Evolutionary conservation across 2,888 invertebrate genomes (phyloP), one percentile per base, ranked within the genome.

Genomic region (Kuschelorhynchus macadamiae): DNA sequence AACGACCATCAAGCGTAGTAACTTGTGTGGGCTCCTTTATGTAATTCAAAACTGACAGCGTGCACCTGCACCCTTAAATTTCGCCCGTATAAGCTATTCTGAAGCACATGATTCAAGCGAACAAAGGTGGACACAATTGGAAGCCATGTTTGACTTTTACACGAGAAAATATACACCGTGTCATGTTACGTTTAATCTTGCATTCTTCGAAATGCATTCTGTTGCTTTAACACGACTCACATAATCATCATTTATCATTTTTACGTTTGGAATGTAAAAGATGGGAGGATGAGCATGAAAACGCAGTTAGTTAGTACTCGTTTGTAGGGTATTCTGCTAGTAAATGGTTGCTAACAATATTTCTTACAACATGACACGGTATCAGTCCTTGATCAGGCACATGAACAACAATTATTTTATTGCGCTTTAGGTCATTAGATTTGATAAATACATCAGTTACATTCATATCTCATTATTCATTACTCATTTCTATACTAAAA

Each of bases 1-100:
- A 44, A 44, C 44, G 44, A 44, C 16, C 44, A 20, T 17, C 44
- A 11, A 36, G 11, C 2, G 11, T 2, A 9, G 2, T 36, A 49
- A 16, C 68, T 55, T 68, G 68, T 68, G 68, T 68, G 68, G 68
- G 62, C 61, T 62, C 53, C 21, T 56, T 57, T 66, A 56, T 60
- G 71, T 66, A 71, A 71, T 67, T 59, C 63, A 57, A 71, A 50
- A 67, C 71, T 56, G 67, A 63, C 46, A 55, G 44, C 21, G 14
- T 66, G 53, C 71, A 71, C 71, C 71, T 71, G 71, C 69, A 67
- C 69, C 71, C 71, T 63, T 67, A 62, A 52, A 61, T 55, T 66
- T 55, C 32, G 46, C 61, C 56, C 41, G 47, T 42, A 62, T 39
- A 49, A 44, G 42, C 39, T 41, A 17, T n/a, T 41, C 32, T 20